phyloP scores from a whole-genome alignment of 2,888 invertebrate species.

The Bugula neritina region DNA sequence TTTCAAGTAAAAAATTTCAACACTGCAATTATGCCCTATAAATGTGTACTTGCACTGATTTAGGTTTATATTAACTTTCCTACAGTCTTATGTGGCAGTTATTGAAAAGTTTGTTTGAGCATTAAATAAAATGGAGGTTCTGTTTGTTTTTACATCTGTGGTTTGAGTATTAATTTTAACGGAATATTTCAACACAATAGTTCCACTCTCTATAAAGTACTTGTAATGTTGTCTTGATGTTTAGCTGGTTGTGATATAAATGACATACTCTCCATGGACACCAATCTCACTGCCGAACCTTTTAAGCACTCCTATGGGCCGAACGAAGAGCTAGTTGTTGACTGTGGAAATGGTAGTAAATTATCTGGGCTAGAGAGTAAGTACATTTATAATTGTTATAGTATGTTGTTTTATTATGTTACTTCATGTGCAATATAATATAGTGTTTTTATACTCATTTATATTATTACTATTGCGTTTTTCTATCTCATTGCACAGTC shows the following conservation, averaged over 20 bases:
- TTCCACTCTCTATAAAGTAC: no score
- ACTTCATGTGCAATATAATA: not conserved
- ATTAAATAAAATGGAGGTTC: no score
- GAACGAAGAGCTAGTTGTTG: not conserved
- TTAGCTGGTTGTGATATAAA: not conserved
- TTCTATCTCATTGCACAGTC: not conserved
- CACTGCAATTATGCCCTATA: no score
- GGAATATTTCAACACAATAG: no score
- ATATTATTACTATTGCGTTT: not conserved
- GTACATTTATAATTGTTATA: not conserved
- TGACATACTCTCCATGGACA: not conserved
- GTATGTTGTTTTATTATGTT: not conserved
- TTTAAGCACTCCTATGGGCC: not conserved
- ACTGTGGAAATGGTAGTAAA: not conserved
- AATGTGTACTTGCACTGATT: no score
- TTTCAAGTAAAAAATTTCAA: no score
- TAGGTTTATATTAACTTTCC: no score
- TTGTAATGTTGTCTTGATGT: no score
- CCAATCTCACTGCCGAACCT: not conserved
- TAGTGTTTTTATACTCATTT: not conserved
- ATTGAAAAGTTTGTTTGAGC: no score
- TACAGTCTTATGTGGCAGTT: no score
- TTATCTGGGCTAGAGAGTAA: not conserved
- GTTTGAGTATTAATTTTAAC: no score
- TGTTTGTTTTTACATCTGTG: no score